Evolutionary conservation across 1,140 invertebrate species (phyloP).

Genomic region (Helicorthomorpha holstii): DNA sequence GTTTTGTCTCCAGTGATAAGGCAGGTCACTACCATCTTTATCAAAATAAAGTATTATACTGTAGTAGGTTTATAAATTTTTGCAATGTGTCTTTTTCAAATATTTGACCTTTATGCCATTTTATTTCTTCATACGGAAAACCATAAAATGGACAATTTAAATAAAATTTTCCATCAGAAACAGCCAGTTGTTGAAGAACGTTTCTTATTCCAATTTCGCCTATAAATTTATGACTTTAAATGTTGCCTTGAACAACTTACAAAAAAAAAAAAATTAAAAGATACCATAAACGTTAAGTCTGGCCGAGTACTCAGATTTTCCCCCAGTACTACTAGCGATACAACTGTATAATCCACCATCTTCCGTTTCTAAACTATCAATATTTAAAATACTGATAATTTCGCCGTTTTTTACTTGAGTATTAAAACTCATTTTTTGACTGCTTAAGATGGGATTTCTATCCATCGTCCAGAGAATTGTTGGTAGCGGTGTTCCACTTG

Average conservation of each 20-base stretch:
- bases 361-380: slow-evolving; percentile 67
- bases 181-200: neutral
- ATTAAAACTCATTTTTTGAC: slow-evolving; percentile 37
- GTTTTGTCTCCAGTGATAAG: neutral
- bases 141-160: slow-evolving; percentile 2
- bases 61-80: neutral
- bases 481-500: slow-evolving; percentile 18
- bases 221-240: no score
- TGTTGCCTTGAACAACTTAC: no score
- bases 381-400: slow-evolving; percentile 88
- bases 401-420: slow-evolving; percentile 78
- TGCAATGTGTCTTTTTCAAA: no score
- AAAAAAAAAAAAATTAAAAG: no score
- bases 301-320: slow-evolving; percentile 53
- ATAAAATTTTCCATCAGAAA: neutral
- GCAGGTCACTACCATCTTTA: neutral
- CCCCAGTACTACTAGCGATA: slow-evolving; percentile 62
- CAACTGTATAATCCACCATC: slow-evolving; percentile 85
- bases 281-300: slow-evolving; percentile 79
- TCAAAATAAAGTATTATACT: neutral
- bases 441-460: neutral
- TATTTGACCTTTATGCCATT: neutral
- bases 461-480: slow-evolving; percentile 5
- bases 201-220: neutral
- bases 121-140: neutral